phyloP scores from a whole-genome alignment of 2,797 vertebrate genomes.

The Botia almorhae region DNA sequence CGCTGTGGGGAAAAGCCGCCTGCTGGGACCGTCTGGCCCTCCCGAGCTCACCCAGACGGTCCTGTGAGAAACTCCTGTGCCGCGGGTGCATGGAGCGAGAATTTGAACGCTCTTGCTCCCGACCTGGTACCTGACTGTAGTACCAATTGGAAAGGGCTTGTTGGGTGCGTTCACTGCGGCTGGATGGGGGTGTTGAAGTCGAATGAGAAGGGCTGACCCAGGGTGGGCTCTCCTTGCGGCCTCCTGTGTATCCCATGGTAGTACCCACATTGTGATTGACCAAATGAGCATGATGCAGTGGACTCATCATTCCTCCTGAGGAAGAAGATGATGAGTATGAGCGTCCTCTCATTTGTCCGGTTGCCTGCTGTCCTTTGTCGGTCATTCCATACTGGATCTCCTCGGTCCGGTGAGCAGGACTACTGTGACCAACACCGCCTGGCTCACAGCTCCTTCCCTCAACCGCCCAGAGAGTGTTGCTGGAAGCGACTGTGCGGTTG shows the following conservation, averaged over 20 bases:
- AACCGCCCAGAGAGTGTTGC: slow-evolving; percentile 75
- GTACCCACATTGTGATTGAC: slow-evolving; percentile 71
- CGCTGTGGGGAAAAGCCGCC: slow-evolving; percentile 87
- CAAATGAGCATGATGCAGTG: slow-evolving; percentile 73
- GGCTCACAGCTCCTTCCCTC: slow-evolving; percentile 73
- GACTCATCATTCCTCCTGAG: slow-evolving; percentile 76
- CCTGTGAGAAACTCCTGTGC: slow-evolving; percentile 91
- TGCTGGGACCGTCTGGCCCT: slow-evolving; percentile 64
- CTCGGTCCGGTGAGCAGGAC: slow-evolving; percentile 79
- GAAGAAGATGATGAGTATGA: slow-evolving; percentile 78
- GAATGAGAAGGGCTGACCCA: slow-evolving; percentile 62
- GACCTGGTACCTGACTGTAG: slow-evolving; percentile 80
- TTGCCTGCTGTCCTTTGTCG: slow-evolving; percentile 68
- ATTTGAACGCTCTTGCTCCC: slow-evolving; percentile 63
- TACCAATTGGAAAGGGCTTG: slow-evolving; percentile 93
- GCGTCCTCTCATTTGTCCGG: slow-evolving; percentile 75
- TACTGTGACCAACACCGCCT: slow-evolving; percentile 75
- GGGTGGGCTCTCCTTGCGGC: slow-evolving; percentile 65
- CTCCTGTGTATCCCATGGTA: slow-evolving; percentile 51
- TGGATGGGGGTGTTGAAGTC: slow-evolving; percentile 62
- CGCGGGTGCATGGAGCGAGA: slow-evolving; percentile 79
- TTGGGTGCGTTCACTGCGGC: slow-evolving; percentile 83
- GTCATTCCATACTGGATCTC: slow-evolving; percentile 83
- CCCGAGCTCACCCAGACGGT: slow-evolving; percentile 81
- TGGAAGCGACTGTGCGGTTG: slow-evolving; percentile 74